Conservation (phyloP, 2,113 vertebrate genomes). For the Rhagologus leucostigma region DNA sequence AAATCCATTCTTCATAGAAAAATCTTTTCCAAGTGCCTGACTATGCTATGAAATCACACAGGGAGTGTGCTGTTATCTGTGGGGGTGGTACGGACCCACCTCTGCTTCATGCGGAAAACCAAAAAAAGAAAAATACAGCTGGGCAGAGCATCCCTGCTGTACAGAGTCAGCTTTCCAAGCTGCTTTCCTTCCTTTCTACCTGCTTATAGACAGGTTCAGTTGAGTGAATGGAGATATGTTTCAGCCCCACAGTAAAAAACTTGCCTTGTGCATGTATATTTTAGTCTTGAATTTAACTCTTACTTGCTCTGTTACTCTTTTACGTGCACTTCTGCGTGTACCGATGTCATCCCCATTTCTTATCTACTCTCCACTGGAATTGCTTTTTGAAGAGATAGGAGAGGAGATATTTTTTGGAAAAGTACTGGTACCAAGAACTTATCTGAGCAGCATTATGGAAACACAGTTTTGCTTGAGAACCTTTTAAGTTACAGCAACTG, state of each 20-base stretch:
- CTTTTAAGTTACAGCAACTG: background rate
- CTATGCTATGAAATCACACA: background rate
- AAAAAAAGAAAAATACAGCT: background rate
- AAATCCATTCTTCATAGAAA: slow-evolving; percentile 6
- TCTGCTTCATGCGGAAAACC: background rate
- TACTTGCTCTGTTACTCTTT: background rate
- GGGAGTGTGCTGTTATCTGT: slow-evolving; percentile 6
- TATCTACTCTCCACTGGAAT: background rate
- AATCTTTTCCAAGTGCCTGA: background rate
- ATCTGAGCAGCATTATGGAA: background rate
- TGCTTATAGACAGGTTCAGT: background rate
- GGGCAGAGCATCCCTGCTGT: background rate
- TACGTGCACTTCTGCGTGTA: background rate
- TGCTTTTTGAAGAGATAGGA: background rate
- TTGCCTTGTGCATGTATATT: background rate
- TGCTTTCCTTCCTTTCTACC: background rate
- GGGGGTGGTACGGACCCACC: background rate
- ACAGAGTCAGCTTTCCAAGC: background rate
- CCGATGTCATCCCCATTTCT: background rate
- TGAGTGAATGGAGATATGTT: background rate
- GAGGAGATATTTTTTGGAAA: background rate
- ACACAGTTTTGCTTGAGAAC: background rate
- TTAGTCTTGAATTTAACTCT: background rate
- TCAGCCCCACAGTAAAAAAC: background rate
- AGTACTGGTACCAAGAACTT: background rate